Conservation (phyloP, 2,113 vertebrate genomes). For the Lophochroa leadbeateri region DNA sequence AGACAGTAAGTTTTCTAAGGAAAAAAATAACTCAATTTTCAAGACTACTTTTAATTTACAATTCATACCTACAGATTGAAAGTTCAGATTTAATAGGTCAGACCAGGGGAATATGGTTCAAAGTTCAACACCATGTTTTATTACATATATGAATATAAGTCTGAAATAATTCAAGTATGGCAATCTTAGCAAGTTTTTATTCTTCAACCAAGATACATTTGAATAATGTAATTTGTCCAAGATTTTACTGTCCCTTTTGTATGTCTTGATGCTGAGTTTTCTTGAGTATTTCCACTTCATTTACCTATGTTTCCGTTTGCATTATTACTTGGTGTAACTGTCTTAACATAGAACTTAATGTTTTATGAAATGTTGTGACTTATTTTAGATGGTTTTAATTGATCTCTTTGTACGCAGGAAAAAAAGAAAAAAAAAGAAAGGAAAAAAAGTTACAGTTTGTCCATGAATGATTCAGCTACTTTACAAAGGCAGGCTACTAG, state of each 20-base stretch:
- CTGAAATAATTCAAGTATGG: background rate
- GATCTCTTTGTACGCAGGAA: background rate
- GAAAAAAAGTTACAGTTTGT: background rate
- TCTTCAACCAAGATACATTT: background rate
- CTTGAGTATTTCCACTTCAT: background rate
- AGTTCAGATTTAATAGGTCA: background rate
- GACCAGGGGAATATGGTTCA: background rate
- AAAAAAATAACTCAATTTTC: background rate
- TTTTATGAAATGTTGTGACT: background rate
- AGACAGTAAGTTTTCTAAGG: background rate
- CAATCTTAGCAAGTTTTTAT: background rate
- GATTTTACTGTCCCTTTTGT: background rate
- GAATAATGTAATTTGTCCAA: background rate
- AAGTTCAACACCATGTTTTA: background rate
- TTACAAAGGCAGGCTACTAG: background rate
- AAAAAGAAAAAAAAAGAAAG: background rate
- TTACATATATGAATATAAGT: background rate
- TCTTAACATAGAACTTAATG: background rate
- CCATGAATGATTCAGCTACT: background rate
- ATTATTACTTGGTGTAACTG: background rate
- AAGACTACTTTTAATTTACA: background rate
- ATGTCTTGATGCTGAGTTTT: background rate
- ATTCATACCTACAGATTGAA: background rate
- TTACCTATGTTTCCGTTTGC: background rate
- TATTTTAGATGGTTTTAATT: background rate